Conservation (phyloP, 2,113 vertebrate species). For the Cyphomyrus discorhynchus region DNA sequence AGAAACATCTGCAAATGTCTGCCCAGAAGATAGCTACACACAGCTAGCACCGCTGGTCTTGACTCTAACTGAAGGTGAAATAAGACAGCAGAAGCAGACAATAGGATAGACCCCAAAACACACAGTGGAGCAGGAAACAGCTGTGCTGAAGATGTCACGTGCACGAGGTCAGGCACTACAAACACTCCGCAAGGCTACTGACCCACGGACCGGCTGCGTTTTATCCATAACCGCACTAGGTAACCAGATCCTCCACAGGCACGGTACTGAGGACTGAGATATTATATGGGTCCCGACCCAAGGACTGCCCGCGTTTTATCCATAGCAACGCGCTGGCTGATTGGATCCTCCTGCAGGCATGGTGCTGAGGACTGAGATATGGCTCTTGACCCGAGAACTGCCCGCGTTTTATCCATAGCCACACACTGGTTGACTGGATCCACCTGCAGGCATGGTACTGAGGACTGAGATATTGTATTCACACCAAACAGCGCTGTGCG, state of each 20-base stretch:
- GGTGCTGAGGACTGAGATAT: neutral
- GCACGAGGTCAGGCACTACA: neutral
- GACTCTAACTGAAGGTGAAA: too few species aligned
- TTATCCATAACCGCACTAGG: neutral
- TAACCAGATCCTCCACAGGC: neutral
- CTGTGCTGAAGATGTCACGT: neutral
- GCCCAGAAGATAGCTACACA: too few species aligned
- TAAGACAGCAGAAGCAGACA: neutral
- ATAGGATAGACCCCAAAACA: neutral
- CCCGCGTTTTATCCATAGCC: neutral
- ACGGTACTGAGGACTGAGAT: neutral
- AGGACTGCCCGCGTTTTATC: neutral
- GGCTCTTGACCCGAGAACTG: neutral
- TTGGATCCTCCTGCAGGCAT: neutral
- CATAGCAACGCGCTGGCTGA: neutral
- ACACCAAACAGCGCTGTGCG: neutral
- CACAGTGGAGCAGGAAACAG: neutral
- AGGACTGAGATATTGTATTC: neutral
- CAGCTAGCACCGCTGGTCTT: too few species aligned
- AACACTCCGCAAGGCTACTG: neutral
- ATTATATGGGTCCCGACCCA: neutral
- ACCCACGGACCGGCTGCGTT: neutral
- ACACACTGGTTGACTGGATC: neutral
- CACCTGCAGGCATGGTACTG: neutral
- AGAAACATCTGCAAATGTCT: neutral